Evolutionary conservation across 2,888 invertebrate genomes (phyloP), one percentile per base, ranked within the genome.

Genomic region (Timandra comae): DNA sequence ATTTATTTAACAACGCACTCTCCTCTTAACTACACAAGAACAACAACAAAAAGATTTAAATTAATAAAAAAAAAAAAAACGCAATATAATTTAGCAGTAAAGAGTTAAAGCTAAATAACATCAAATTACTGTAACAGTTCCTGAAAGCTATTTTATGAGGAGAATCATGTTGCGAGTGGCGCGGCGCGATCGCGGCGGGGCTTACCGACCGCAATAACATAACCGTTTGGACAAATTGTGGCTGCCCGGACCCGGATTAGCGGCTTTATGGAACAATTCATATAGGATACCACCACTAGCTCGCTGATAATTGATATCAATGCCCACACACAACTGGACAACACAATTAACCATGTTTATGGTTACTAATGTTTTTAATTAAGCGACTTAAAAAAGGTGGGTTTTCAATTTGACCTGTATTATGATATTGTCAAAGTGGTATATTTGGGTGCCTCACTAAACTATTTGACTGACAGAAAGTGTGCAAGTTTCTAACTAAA

Each of bases 161-260:
- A 72, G 77, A 78, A 76, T 80, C 77, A 71, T 69, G 65, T 69
- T 49, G 62, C 56, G 52, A 58, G 62, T 53, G 49, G 51, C 16
- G 16, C n/a, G 16, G 4, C 52, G 56, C 52, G 60, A 59, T 62
- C 62, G 63, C 63, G 54, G 52, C 62, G 52, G 62, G 63, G 76
- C 76, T 79, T 79, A 72, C 71, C 56, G 66, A 68, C 79, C 77
- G 80, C 79, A 80, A 78, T 84, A 82, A 84, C 82, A 84, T 84
- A 84, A 82, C 82, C 79, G 76, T 84, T 84, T 73, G 69, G 71
- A 80, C 81, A 81, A 82, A 84, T 82, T 80, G 82, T 80, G 63
- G 75, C 67, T 63, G 72, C 66, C 63, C 57, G 66, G 66, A 59
- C 55, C 61, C 55, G 79, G 80, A 82, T 84, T 82, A 84, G 80